These are phyloP conservation scores for Gallinago solitaria DNA, from an alignment of 2,797 vertebrate genomes.

Conservation along the genomic window DNA sequence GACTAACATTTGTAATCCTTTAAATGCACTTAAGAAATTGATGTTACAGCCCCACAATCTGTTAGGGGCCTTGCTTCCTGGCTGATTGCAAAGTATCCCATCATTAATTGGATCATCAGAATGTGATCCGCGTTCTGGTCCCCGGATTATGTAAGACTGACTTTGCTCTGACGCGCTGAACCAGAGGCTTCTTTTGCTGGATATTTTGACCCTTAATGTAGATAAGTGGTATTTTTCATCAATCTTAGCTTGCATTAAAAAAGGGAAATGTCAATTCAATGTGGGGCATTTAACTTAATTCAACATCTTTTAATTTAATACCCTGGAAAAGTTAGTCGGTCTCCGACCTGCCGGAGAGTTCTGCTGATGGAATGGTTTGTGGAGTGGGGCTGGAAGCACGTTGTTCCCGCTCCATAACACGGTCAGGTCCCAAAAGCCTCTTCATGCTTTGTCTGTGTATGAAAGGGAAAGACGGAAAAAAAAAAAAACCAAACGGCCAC, in stretches of 20 bases:
- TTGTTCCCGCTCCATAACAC: conserved; percentile 31
- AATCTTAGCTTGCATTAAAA: conserved; percentile 85
- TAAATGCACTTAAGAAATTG: conserved; percentile 99
- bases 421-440: conserved; percentile 14
- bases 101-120: conserved; percentile 99
- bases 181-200: conserved; percentile 82
- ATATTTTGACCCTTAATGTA: conserved; percentile 94
- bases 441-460: not conserved
- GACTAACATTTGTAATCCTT: conserved; percentile 97
- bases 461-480: not conserved
- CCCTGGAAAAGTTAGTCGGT: conserved; percentile 79
- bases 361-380: conserved; percentile 77
- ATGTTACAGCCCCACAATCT: conserved; percentile 91
- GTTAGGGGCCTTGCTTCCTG: conserved; percentile 89
- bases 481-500: rapidly evolving
- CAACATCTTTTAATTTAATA: conserved; percentile 87
- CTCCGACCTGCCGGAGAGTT: conserved; percentile 73
- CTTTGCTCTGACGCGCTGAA: conserved; percentile 86
- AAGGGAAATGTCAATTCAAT: conserved; percentile 84
- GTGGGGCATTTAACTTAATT: conserved; percentile 83
- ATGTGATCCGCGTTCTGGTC: conserved; percentile 93
- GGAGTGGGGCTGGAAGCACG: not conserved
- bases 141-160: conserved; percentile 94
- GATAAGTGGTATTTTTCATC: conserved; percentile 97
- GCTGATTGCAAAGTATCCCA: conserved; percentile 88